Conservation (phyloP, 2,888 invertebrate species). For the Zygothrica quintamaculata region DNA sequence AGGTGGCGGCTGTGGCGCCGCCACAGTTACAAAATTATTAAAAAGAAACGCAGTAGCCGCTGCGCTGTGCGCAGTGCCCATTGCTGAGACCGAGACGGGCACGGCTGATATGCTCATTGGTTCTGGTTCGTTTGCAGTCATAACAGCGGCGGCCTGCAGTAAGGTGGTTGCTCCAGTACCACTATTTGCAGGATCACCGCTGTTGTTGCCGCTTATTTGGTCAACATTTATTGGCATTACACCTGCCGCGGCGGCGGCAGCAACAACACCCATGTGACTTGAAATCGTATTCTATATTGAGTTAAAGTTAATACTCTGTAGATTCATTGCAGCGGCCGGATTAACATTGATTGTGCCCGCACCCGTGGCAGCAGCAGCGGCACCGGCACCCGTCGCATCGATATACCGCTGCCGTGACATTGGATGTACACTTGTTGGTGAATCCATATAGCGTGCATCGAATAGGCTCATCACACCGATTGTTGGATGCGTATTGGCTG, state of each 20-base stretch:
- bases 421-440: slow-evolving; percentile 87
- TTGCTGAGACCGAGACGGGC: slow-evolving; percentile 60
- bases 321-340: slow-evolving; percentile 88
- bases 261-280: slow-evolving; percentile 69
- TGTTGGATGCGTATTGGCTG: slow-evolving; percentile 85
- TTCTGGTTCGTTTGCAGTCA: slow-evolving; percentile 63
- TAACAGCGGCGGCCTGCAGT: slow-evolving; percentile 68
- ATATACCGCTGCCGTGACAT: slow-evolving; percentile 85
- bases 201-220: slow-evolving; percentile 34
- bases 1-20: slow-evolving; percentile 62
- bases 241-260: slow-evolving; percentile 58
- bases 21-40: slow-evolving; percentile 77
- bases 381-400: slow-evolving; percentile 79
- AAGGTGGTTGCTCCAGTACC: slow-evolving; percentile 53
- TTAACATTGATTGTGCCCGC: slow-evolving; percentile 85
- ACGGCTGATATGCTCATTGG: slow-evolving; percentile 75
- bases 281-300: slow-evolving; percentile 87
- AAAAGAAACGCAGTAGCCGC: slow-evolving; percentile 71
- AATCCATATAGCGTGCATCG: slow-evolving; percentile 89
- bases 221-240: slow-evolving; percentile 48
- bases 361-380: slow-evolving; percentile 64
- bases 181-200: slow-evolving; percentile 33
- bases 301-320: slow-evolving; percentile 91
- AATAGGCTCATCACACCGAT: slow-evolving; percentile 89
- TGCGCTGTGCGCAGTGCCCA: slow-evolving; percentile 69